These are phyloP conservation scores for Nomada ruficornis DNA, from an alignment of 2,888 invertebrate genomes.

Conservation along the genomic window DNA sequence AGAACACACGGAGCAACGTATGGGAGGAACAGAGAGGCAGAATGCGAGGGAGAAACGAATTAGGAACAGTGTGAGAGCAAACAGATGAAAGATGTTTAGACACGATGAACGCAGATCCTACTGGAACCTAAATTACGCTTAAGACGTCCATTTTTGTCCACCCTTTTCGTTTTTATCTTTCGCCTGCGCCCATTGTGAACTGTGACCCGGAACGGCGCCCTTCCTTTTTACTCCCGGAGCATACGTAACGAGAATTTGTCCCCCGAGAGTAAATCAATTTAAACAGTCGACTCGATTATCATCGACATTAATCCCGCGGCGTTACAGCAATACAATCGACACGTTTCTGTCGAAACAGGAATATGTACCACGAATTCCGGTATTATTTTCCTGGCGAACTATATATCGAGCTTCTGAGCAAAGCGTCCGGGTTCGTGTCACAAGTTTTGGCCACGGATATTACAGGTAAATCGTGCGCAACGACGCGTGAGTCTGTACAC, in stretches of 20 bases:
- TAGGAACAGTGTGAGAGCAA: not conserved
- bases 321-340: not conserved
- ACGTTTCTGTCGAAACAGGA: not conserved
- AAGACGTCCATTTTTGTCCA: constrained; percentile 26
- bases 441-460: not conserved
- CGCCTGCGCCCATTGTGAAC: not conserved
- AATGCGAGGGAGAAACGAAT: not conserved
- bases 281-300: not conserved
- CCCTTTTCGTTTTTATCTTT: not conserved
- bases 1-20: constrained; percentile 16
- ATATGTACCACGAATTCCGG: not conserved
- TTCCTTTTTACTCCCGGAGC: not conserved
- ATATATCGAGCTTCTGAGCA: not conserved
- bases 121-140: constrained; percentile 57
- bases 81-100: constrained; percentile 11
- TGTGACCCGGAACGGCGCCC: not conserved
- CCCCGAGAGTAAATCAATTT: not conserved
- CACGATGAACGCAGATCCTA: constrained; percentile 36
- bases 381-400: not conserved
- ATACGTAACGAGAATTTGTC: not conserved
- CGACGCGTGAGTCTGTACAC: not conserved
- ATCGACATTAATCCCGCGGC: not conserved
- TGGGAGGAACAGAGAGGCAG: not conserved
- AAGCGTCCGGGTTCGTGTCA: not conserved
- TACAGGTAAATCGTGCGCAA: not conserved